Evolutionary conservation across 2,113 vertebrate genomes (phyloP).

Genomic region (Hoplias malabaricus): DNA sequence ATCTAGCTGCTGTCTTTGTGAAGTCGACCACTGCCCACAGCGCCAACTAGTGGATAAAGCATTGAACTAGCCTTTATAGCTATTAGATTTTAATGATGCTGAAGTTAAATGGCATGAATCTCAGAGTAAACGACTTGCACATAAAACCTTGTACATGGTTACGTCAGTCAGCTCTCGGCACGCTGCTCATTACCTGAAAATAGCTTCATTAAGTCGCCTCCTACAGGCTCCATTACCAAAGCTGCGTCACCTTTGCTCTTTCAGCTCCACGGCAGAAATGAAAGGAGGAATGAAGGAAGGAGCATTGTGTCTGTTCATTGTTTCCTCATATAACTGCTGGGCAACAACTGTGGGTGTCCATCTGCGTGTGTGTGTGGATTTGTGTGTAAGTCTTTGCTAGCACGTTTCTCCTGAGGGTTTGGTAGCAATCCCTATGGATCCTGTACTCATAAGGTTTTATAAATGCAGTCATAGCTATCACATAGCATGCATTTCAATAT

Average conservation of each 20-base stretch:
- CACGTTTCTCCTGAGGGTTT: slow-evolving; percentile 3
- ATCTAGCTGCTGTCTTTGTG: too few species aligned
- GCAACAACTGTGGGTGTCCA: background rate
- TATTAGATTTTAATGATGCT: background rate
- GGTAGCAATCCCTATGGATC: too few species aligned
- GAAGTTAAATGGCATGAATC: slow-evolving; percentile 5
- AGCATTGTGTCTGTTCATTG: background rate
- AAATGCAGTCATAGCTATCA: too few species aligned
- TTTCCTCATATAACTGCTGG: background rate
- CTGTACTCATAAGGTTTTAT: too few species aligned
- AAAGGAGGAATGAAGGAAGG: background rate
- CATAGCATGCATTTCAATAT: too few species aligned
- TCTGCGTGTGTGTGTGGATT: slow-evolving; percentile 31
- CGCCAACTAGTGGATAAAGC: too few species aligned
- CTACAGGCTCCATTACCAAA: background rate
- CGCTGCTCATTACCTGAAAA: slow-evolving; percentile 32
- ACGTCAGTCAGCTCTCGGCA: background rate
- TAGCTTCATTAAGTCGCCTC: slow-evolving; percentile 11
- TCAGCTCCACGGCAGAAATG: background rate
- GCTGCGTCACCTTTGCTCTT: background rate
- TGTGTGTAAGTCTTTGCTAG: background rate
- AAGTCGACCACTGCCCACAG: too few species aligned
- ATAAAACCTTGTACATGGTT: background rate
- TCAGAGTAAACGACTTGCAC: background rate
- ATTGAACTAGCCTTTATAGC: too few species aligned